Evolutionary conservation across 2,888 invertebrate species (phyloP).

Genomic region (Lepidochitona cinerea): DNA sequence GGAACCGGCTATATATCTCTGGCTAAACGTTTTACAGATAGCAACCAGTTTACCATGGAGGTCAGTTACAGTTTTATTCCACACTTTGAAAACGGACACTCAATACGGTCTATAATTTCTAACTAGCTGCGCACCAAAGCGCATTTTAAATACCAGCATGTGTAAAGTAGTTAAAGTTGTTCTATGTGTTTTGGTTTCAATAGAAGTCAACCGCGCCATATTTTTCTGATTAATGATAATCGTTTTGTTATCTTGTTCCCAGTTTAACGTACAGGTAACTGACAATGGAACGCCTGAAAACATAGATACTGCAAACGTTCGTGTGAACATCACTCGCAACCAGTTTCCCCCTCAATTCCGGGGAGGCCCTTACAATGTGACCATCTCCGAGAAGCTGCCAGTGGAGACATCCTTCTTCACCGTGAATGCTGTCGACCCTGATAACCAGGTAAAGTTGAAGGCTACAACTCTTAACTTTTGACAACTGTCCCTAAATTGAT

Average conservation of each 20-base stretch:
- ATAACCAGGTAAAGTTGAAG: slow-evolving; percentile 42
- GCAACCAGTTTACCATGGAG: no score
- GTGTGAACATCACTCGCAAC: slow-evolving; percentile 35
- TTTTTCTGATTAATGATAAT: background rate
- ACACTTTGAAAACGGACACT: no score
- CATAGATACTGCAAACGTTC: slow-evolving; percentile 38
- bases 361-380: slow-evolving; percentile 22
- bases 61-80: no score
- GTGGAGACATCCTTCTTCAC: slow-evolving; percentile 27
- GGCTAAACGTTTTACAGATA: no score
- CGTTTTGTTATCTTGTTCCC: background rate
- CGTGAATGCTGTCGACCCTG: slow-evolving; percentile 34
- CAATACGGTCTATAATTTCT: no score
- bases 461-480: no score
- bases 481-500: no score
- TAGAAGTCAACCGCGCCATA: no score
- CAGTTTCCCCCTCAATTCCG: slow-evolving; percentile 20
- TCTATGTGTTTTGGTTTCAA: no score
- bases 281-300: slow-evolving; percentile 41
- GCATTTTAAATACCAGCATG: no score
- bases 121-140: no score
- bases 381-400: slow-evolving; percentile 32
- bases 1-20: slow-evolving; percentile 30
- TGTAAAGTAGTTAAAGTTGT: no score
- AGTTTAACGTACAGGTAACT: slow-evolving; percentile 45